A percentile compares a stretch with the other conserved stretches of the same genome.
Conservation (phyloP, 2,888 invertebrate species). For the Elysia crispata region DNA sequence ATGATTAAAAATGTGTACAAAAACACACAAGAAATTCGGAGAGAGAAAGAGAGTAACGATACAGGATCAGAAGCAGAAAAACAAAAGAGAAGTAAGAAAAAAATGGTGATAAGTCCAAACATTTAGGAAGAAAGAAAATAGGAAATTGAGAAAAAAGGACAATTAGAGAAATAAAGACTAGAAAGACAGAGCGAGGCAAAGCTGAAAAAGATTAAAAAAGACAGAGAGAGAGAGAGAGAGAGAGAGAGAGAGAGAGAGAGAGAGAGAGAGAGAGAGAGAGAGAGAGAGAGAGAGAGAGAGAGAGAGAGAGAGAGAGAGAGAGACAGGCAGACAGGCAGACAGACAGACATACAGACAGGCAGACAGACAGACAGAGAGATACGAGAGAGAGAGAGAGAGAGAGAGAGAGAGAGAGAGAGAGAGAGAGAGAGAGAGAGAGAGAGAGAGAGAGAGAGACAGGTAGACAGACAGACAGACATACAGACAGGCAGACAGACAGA, state of each 20-base stretch:
- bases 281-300: slow-evolving; percentile 1
- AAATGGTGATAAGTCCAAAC: neutral
- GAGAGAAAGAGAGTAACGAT: too few species aligned
- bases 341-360: neutral
- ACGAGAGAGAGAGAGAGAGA: neutral
- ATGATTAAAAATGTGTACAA: too few species aligned
- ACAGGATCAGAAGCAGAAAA: too few species aligned
- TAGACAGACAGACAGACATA: neutral
- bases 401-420: neutral
- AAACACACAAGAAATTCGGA: too few species aligned
- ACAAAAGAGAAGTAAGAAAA: too few species aligned
- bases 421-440: neutral
- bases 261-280: slow-evolving; percentile 2
- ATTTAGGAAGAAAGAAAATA: neutral
- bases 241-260: slow-evolving; percentile 1
- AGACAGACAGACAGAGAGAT: neutral
- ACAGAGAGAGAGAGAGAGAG: neutral
- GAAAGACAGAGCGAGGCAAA: neutral
- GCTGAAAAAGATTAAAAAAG: neutral
- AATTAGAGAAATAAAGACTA: neutral
- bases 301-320: slow-evolving; percentile 3
- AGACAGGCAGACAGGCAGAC: slow-evolving; percentile 14
- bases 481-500: neutral
- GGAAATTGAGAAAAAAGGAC: neutral
- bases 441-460: slow-evolving; percentile 1